phyloP scores from a whole-genome alignment of 2,797 vertebrate genomes.

The Cryptoprocta ferox region DNA sequence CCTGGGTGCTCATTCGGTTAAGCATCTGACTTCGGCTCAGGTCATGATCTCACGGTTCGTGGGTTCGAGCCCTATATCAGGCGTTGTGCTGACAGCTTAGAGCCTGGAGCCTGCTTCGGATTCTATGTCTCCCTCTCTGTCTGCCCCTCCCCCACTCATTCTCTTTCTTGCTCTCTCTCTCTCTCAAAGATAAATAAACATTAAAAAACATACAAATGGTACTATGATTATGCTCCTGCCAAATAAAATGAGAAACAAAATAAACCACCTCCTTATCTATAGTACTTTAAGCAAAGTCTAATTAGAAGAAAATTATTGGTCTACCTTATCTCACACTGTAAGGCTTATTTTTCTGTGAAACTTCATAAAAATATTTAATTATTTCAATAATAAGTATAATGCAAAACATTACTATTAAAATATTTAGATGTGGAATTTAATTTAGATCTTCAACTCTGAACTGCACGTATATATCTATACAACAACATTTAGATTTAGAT shows the following conservation, averaged over 20 bases:
- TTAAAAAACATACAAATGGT: background rate
- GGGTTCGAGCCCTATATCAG: no score
- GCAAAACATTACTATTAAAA: background rate
- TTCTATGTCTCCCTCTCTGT: no score
- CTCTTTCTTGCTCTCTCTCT: no score
- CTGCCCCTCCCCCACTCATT: no score
- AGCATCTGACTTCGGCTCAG: no score
- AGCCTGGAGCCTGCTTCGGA: no score
- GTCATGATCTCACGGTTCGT: no score
- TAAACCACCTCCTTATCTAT: background rate
- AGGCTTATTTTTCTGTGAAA: background rate
- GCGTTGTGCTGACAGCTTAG: no score
- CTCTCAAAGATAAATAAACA: no score
- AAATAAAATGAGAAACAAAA: slow-evolving; percentile 2
- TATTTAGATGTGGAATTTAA: background rate
- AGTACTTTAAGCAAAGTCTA: background rate
- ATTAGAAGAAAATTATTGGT: background rate
- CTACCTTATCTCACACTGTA: background rate
- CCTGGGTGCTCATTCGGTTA: no score
- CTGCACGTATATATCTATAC: background rate
- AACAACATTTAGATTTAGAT: background rate
- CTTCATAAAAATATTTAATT: background rate
- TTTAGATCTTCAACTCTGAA: background rate
- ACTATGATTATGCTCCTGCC: background rate
- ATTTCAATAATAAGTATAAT: background rate